Evolutionary conservation across 2,113 vertebrate genomes (phyloP).

Genomic region (Corydoras sp.): DNA sequence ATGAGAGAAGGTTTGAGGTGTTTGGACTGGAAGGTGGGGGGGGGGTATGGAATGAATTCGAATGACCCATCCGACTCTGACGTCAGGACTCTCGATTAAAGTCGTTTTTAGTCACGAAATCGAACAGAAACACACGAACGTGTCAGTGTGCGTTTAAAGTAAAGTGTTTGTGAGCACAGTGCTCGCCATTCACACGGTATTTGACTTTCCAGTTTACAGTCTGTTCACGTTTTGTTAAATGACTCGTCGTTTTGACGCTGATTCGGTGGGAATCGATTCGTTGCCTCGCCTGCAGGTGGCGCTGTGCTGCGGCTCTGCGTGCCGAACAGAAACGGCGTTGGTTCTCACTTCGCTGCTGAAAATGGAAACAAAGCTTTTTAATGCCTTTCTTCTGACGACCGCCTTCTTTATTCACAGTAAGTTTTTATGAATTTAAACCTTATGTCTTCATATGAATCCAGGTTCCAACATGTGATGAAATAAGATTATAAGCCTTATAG

Average conservation of each 20-base stretch:
- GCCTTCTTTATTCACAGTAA: slow-evolving; percentile 31
- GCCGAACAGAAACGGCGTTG: no score
- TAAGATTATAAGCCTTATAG: no score
- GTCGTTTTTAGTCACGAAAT: no score
- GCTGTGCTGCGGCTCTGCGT: background rate
- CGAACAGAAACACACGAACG: no score
- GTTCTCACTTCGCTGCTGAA: background rate
- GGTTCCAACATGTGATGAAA: background rate
- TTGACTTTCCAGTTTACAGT: no score
- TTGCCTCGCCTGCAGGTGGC: background rate
- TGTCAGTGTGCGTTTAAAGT: no score
- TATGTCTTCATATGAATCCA: background rate
- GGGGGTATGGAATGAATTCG: background rate
- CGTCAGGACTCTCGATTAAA: no score
- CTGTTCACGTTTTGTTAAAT: no score
- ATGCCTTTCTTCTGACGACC: slow-evolving; percentile 5
- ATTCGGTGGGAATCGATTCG: background rate
- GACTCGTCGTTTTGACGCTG: no score
- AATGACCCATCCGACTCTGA: background rate
- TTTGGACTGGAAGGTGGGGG: background rate
- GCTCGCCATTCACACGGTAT: background rate
- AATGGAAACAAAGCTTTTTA: background rate
- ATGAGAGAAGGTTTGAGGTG: background rate
- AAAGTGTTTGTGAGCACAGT: background rate
- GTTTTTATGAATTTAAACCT: background rate